Conservation (phyloP, 2,113 vertebrate genomes). For the Conger conger region DNA sequence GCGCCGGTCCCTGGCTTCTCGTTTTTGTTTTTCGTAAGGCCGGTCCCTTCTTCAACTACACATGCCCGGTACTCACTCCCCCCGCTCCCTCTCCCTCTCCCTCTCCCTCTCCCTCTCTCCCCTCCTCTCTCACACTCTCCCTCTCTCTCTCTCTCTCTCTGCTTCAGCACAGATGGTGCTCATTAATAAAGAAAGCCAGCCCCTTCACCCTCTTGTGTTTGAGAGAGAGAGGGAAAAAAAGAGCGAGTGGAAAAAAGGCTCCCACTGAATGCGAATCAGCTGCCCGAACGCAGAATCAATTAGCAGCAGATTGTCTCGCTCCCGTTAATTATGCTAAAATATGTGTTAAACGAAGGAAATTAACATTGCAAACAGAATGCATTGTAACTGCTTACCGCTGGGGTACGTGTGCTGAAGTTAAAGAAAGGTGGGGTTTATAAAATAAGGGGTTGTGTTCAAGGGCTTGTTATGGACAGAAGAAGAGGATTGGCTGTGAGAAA, state of each 20-base stretch:
- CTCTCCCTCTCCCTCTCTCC: slow-evolving; percentile 35
- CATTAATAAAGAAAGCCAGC: slow-evolving; percentile 71
- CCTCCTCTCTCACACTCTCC: too few species aligned
- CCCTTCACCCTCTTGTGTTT: slow-evolving; percentile 58
- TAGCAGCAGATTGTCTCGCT: slow-evolving; percentile 57
- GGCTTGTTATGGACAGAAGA: neutral
- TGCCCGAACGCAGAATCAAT: slow-evolving; percentile 57
- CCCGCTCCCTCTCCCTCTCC: slow-evolving; percentile 27
- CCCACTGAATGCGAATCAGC: slow-evolving; percentile 56
- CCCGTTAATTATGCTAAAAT: slow-evolving; percentile 58
- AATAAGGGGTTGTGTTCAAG: slow-evolving; percentile 13
- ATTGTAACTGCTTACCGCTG: slow-evolving; percentile 35
- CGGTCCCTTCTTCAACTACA: slow-evolving; percentile 13
- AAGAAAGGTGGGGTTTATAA: slow-evolving; percentile 29
- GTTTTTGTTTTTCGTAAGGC: neutral
- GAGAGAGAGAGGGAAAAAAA: slow-evolving; percentile 44
- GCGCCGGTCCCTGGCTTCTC: neutral
- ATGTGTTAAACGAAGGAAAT: slow-evolving; percentile 40
- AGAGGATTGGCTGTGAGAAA: neutral
- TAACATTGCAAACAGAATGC: slow-evolving; percentile 42
- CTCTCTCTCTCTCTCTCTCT: slow-evolving; percentile 29
- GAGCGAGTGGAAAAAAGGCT: slow-evolving; percentile 43
- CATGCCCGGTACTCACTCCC: neutral
- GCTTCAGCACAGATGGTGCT: slow-evolving; percentile 50
- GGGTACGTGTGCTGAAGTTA: slow-evolving; percentile 33